These are phyloP conservation scores for Eclectus roratus DNA, from an alignment of 2,113 vertebrate species.

Conservation along the genomic window DNA sequence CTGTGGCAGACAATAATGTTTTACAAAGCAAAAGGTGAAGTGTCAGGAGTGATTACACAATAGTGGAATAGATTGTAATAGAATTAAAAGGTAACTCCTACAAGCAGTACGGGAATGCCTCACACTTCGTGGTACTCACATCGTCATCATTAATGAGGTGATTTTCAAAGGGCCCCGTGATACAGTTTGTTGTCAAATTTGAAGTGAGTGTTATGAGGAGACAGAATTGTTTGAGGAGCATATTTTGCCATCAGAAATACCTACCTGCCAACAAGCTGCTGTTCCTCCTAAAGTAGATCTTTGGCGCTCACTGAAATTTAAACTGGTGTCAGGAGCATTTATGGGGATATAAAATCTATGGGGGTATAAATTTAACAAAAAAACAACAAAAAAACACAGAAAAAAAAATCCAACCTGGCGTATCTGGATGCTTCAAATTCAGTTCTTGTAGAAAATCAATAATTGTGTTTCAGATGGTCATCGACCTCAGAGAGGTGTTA, in stretches of 20 bases:
- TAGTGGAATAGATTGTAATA: neutral
- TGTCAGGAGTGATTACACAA: slow-evolving; percentile 24
- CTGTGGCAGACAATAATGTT: neutral
- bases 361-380: neutral
- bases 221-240: slow-evolving; percentile 26
- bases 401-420: neutral
- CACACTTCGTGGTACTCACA: neutral
- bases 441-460: neutral
- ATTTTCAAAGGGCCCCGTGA: slow-evolving; percentile 6
- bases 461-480: neutral
- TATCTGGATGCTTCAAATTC: neutral
- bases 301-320: neutral
- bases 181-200: neutral
- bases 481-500: neutral
- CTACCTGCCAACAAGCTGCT: neutral
- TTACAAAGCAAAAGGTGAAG: slow-evolving; percentile 22
- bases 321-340: neutral
- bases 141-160: slow-evolving; percentile 15
- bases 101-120: slow-evolving; percentile 2
- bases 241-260: neutral
- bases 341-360: neutral
- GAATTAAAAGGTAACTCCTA: slow-evolving; percentile 26
- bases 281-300: neutral
- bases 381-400: neutral
- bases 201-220: slow-evolving; percentile 20